Percentiles rank a stretch among this genome's conserved stretches.
Conservation (phyloP, 2,113 vertebrate genomes). For the Coregonus clupeaformis region DNA sequence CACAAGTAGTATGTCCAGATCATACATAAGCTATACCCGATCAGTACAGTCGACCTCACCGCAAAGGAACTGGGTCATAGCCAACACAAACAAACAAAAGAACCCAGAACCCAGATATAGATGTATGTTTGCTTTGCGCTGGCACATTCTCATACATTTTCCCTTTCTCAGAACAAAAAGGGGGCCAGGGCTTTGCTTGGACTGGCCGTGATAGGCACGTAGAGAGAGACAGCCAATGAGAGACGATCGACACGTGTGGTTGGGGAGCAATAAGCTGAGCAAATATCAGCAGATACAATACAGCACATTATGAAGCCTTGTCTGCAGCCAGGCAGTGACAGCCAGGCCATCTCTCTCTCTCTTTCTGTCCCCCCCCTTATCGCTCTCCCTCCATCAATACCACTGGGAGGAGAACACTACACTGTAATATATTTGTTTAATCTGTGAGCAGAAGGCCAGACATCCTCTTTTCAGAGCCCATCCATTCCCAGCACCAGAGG, state of each 20-base stretch:
- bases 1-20: no score
- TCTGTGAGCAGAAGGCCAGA: neutral
- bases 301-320: slow-evolving; percentile 18
- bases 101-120: neutral
- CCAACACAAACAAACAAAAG: no score
- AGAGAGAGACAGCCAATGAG: neutral
- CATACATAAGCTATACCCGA: no score
- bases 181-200: neutral
- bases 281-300: slow-evolving; percentile 43
- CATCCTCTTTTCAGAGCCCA: neutral
- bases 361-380: no score
- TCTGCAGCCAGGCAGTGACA: no score
- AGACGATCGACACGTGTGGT: slow-evolving; percentile 5
- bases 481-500: neutral
- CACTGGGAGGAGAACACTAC: no score
- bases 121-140: no score
- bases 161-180: neutral
- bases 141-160: neutral
- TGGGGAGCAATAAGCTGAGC: slow-evolving; percentile 22
- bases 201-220: neutral
- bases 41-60: no score
- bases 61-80: neutral
- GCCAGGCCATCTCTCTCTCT: no score
- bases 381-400: no score
- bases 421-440: neutral